Percentiles rank a stretch among this genome's conserved stretches.
Evolutionary conservation across 1,140 invertebrate species (phyloP).

Genomic region (Philopotamus ludificatus): DNA sequence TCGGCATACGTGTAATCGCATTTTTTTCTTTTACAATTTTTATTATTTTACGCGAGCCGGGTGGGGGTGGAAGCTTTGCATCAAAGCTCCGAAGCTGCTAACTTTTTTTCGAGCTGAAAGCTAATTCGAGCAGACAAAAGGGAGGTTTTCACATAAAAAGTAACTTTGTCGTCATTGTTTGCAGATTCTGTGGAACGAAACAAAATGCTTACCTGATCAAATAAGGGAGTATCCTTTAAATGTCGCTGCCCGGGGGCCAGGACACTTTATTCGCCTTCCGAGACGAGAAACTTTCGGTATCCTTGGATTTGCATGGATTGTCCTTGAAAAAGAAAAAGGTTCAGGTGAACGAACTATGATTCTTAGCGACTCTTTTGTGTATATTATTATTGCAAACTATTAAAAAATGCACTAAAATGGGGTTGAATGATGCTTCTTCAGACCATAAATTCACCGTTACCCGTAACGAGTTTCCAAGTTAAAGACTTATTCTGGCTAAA

Average conservation of each 20-base stretch:
- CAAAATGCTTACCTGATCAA: constrained; percentile 29
- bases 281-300: constrained; percentile 4
- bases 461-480: background rate
- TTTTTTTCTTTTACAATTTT: no score
- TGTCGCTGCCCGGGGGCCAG: constrained; percentile 9
- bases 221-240: constrained; percentile 26
- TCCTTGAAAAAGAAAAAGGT: background rate
- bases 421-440: background rate
- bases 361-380: background rate
- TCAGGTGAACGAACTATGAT: background rate
- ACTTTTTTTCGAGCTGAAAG: constrained; percentile 28
- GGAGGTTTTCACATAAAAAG: constrained; percentile 29
- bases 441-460: background rate
- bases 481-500: background rate
- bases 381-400: background rate
- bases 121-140: constrained; percentile 31
- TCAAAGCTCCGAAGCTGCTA: constrained; percentile 22
- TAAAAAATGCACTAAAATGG: background rate
- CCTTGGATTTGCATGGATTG: background rate
- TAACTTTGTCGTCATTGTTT: constrained; percentile 28
- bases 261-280: constrained; percentile 15
- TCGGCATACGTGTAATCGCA: no score
- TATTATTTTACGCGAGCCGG: no score
- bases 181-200: constrained; percentile 25
- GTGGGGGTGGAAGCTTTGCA: no score